Percentiles rank a stretch among this genome's conserved stretches.
These are phyloP conservation scores for Mus spicilegus DNA, from an alignment of 2,113 vertebrate species.

Conservation along the genomic window DNA sequence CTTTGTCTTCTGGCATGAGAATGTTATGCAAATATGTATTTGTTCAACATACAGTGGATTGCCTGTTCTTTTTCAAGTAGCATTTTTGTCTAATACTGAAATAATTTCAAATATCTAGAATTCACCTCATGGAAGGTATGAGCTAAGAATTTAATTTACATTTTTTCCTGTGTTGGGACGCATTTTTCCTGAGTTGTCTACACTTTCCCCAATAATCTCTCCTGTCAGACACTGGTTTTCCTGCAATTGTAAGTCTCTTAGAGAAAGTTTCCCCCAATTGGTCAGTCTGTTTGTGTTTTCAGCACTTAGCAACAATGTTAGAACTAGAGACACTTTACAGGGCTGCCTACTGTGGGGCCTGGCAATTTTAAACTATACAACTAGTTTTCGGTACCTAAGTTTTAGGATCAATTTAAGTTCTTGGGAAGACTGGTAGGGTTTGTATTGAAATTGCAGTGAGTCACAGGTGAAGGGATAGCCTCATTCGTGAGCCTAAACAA, in stretches of 20 bases:
- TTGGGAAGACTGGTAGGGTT: constrained; percentile 33
- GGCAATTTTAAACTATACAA: neutral
- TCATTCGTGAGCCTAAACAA: neutral
- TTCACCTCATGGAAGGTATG: constrained; percentile 65
- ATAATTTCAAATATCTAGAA: constrained; percentile 71
- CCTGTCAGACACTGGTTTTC: constrained; percentile 45
- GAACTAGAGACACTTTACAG: neutral
- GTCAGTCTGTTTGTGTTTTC: constrained; percentile 27
- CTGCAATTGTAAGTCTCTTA: neutral
- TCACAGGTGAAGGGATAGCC: neutral
- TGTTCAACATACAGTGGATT: neutral
- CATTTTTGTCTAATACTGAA: constrained; percentile 55
- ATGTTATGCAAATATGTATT: constrained; percentile 47
- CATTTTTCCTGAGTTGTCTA: constrained; percentile 41
- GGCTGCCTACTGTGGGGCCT: neutral
- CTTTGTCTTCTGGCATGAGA: neutral
- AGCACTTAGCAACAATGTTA: neutral
- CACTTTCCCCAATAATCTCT: constrained; percentile 25
- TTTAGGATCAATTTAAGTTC: constrained; percentile 31
- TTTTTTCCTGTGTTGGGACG: constrained; percentile 69
- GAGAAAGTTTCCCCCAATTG: neutral
- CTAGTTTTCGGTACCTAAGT: neutral
- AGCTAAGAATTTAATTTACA: constrained; percentile 74
- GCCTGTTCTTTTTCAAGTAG: neutral
- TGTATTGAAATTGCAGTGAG: constrained; percentile 26